phyloP scores from a whole-genome alignment of 2,113 vertebrate genomes.

The Ovis canadensis region DNA sequence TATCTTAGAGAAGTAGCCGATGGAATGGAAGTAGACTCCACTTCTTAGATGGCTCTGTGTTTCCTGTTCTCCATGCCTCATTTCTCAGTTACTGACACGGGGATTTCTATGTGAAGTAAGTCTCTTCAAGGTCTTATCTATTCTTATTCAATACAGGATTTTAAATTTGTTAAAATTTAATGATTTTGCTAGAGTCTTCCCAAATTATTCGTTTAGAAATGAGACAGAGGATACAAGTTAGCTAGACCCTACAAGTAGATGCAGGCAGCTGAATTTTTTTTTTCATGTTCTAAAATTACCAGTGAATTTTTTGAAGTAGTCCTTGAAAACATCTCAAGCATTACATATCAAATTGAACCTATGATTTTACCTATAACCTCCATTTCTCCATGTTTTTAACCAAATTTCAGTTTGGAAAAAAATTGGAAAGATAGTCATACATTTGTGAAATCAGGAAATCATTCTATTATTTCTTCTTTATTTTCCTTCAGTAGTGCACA shows the following conservation, averaged over 20 bases:
- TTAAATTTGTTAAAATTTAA: neutral
- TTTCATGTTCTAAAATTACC: neutral
- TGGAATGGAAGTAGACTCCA: neutral
- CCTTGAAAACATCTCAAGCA: neutral
- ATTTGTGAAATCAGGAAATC: neutral
- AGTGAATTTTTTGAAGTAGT: neutral
- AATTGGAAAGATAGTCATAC: neutral
- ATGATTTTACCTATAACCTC: neutral
- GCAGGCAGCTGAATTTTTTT: neutral
- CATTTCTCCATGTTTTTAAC: neutral
- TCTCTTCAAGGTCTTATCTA: neutral
- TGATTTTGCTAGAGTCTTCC: neutral
- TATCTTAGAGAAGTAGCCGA: neutral
- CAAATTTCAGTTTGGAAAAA: neutral
- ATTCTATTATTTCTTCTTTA: neutral
- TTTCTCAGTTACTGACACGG: neutral
- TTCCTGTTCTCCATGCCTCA: neutral
- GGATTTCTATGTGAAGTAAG: neutral
- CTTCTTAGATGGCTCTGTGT: neutral
- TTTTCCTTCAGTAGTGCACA: neutral
- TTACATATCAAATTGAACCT: neutral
- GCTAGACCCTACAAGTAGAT: neutral
- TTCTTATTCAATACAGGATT: neutral
- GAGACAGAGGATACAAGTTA: neutral
- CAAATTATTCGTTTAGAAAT: neutral